A percentile compares a stretch with the other conserved stretches of the same genome.
Evolutionary conservation across 2,888 invertebrate species (phyloP).

Genomic region (Pristionchus japonicus): DNA sequence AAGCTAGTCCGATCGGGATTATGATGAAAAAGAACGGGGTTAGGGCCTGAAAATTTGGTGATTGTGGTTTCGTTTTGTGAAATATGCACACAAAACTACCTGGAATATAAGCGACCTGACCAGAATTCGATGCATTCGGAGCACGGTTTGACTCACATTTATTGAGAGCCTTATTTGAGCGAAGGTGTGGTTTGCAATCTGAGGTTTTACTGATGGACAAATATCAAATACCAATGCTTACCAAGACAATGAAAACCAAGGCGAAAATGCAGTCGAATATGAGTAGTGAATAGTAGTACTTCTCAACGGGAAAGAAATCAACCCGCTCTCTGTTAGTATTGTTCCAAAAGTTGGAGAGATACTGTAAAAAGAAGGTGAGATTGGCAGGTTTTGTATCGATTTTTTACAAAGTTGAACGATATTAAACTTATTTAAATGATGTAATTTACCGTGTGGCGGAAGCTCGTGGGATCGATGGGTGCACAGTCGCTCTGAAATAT

Average conservation of each 20-base stretch:
- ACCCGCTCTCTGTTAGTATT: background rate
- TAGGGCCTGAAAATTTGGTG: background rate
- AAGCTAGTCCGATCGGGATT: background rate
- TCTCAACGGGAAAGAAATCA: background rate
- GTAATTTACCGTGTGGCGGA: no score
- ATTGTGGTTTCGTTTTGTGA: no score
- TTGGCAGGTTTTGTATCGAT: no score
- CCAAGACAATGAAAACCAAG: background rate
- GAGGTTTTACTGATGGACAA: no score
- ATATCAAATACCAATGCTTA: no score
- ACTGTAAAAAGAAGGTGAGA: no score
- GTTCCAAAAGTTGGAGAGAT: background rate
- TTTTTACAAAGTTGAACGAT: no score
- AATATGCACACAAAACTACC: no score
- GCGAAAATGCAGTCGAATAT: background rate
- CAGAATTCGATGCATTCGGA: background rate
- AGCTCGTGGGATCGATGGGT: no score
- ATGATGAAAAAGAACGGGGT: background rate
- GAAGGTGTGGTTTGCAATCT: background rate
- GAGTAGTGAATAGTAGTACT: background rate
- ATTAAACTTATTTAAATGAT: no score
- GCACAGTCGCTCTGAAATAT: no score
- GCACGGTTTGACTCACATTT: background rate
- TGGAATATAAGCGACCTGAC: background rate
- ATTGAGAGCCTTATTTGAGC: background rate